phyloP scores from a whole-genome alignment of 2,113 vertebrate genomes.

The Puffinus mauretanicus region DNA sequence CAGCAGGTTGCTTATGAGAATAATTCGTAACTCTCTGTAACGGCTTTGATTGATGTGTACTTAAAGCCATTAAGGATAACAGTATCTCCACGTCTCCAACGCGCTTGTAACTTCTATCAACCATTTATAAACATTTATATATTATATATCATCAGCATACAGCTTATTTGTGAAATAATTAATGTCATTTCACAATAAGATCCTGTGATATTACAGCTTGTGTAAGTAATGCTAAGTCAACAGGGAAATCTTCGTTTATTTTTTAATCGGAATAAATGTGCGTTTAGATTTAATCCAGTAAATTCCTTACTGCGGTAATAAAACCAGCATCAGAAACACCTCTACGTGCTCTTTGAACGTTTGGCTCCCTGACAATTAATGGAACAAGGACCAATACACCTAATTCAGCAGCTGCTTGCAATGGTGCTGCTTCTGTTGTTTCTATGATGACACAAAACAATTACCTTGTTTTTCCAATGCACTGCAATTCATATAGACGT shows the following conservation, averaged over 20 bases:
- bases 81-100: not conserved
- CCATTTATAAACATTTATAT: not conserved
- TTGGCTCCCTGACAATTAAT: not conserved
- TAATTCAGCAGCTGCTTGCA: not conserved
- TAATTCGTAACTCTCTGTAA: not conserved
- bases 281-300: not conserved
- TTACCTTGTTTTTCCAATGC: not conserved
- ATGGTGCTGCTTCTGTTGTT: not conserved
- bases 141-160: not conserved
- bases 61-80: not conserved
- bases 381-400: not conserved
- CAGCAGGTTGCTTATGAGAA: not conserved
- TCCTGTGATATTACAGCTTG: not conserved
- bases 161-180: not conserved
- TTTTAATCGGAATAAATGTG: not conserved
- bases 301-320: not conserved
- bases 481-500: not conserved
- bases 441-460: not conserved
- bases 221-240: not conserved
- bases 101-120: not conserved
- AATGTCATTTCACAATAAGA: not conserved
- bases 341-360: not conserved
- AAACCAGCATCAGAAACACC: not conserved
- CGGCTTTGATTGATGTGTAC: fast-evolving
- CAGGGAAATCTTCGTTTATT: not conserved